These are phyloP conservation scores for Cheilosia impressa DNA, from an alignment of 2,888 invertebrate genomes.

Conservation along the genomic window DNA sequence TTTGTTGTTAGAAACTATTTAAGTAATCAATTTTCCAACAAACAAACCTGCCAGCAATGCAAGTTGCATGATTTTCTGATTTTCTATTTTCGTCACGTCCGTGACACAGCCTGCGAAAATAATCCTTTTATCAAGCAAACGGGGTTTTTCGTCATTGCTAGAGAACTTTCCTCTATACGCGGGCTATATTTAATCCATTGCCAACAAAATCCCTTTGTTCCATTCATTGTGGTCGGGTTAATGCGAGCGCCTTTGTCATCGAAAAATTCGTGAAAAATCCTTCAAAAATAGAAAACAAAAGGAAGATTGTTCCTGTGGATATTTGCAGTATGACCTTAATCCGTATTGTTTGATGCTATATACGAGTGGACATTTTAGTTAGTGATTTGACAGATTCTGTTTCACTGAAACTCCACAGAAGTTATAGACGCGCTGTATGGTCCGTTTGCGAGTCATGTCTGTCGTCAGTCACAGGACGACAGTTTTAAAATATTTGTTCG, in stretches of 20 bases:
- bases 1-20: no score
- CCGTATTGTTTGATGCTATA: neutral
- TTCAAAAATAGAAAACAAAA: no score
- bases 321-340: neutral
- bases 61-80: no score
- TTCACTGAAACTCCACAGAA: no score
- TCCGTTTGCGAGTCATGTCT: no score
- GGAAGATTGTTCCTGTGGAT: neutral
- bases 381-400: no score
- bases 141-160: neutral
- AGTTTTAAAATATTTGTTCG: no score
- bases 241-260: neutral
- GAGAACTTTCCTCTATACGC: neutral
- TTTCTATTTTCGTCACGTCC: neutral
- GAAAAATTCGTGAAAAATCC: neutral
- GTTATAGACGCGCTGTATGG: no score
- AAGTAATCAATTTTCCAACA: no score
- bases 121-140: neutral
- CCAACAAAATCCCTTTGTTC: neutral
- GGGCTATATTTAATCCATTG: neutral
- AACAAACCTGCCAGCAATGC: no score
- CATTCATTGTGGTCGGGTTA: neutral
- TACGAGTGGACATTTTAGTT: no score
- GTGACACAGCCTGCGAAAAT: neutral
- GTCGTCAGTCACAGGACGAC: no score